Evolutionary conservation across 2,113 vertebrate genomes (phyloP).

Genomic region (Lepus europaeus): DNA sequence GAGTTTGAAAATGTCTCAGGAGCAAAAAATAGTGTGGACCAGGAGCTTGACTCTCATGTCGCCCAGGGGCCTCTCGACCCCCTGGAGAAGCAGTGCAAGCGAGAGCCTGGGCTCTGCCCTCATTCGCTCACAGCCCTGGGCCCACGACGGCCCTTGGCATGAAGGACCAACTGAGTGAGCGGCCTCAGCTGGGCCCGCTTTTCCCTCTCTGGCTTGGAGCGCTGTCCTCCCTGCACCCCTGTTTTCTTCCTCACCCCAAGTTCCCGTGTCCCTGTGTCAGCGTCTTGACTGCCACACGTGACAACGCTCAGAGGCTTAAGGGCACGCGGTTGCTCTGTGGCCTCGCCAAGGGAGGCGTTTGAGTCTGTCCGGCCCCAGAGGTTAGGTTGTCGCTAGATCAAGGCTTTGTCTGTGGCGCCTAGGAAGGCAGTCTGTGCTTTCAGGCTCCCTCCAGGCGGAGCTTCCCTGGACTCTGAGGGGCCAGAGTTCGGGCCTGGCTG

Average conservation of each 20-base stretch:
- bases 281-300: background rate
- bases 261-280: background rate
- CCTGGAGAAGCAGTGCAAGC: background rate
- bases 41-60: background rate
- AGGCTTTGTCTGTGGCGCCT: background rate
- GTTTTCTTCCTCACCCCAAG: background rate
- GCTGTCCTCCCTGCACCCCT: background rate
- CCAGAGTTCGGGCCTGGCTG: background rate
- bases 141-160: background rate
- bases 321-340: background rate
- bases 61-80: background rate
- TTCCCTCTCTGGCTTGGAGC: background rate
- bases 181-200: background rate
- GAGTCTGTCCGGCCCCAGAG: background rate
- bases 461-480: background rate
- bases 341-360: background rate
- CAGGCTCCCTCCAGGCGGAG: background rate
- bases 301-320: background rate
- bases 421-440: background rate
- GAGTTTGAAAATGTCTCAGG: constrained; percentile 8
- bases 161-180: background rate
- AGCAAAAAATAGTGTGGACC: background rate
- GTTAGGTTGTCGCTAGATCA: background rate
- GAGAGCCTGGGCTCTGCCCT: background rate
- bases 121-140: background rate